Evolutionary conservation across 2,888 invertebrate genomes (phyloP), one percentile per base, ranked within the genome.

Genomic region (Clostera curtula): DNA sequence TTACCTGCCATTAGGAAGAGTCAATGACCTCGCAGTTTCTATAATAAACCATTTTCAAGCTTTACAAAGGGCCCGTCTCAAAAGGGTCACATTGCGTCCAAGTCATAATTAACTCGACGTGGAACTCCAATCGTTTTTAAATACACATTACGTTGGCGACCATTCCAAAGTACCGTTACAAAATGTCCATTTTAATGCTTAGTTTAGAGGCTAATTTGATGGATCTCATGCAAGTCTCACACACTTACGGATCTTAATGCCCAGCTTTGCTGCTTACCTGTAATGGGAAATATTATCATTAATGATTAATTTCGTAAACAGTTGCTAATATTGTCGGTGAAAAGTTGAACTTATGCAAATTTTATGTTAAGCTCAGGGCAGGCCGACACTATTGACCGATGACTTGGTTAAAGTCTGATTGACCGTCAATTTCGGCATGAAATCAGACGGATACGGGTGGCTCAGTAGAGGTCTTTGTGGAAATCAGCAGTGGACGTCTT

Each of bases 51-150:
- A 29, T 45, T 62, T 55, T 36, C 43, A 52, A 41, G 47, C 55
- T 58, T 57, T 40, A 60, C 59, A 62, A 68, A 67, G 59, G 55
- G 49, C 42, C 49, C 56, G 43, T 56, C 52, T 57, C 40, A 49
- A 26, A 56, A 61, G 72, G 73, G 73, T 73, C 70, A 64, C 45
- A 40, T 57, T 56, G 54, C 58, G 65, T 57, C 55, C 62, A 62
- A 63, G 66, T 70, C 59, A 67, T 75, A 75, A 79, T 79, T 80
- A 80, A 72, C 69, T 67, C 69, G 40, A 60, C 61, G 56, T 66
- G 70, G 47, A 54, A 59, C 56, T 67, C 59, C 60, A 61, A 67
- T 65, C 61, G 61, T 52, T 64, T 56, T 58, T 46, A 53, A 63
- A 64, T 43, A 56, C 41, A 37, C 37, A 36, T 49, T 48, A 28